Evolutionary conservation across 1,140 invertebrate genomes (phyloP), one percentile per base, ranked within the genome.

Genomic region (Rhizoglyphus robini): DNA sequence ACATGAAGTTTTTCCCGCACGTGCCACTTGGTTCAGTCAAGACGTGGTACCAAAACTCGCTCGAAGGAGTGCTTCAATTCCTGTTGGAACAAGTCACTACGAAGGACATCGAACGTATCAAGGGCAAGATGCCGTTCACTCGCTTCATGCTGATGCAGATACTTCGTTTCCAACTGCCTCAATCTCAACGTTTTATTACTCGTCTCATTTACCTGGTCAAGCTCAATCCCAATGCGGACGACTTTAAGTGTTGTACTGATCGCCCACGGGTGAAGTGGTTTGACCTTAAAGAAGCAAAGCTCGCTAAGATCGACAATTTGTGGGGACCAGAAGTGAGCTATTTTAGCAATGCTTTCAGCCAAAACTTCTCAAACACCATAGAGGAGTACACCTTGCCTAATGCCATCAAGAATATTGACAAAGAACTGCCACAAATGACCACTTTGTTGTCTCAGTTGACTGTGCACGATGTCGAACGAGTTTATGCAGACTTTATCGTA

Each of bases 401-500:
- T 25, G 66, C 63, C 15, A 32, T 67, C 2, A 25, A 29, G 13
- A 65, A 46, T 41, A n/a, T n/a, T n/a, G n/a, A 23, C 23, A 41
- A 11, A 11, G 36, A 18, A 41, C 8, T 18, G 29, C 23, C 48
- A n/a, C 48, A 27, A 51, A 23, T 27, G 15, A 51, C 23, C 48
- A 25, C 15, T 23, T 13, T 13, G 2, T 27, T 20, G 3, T 25
- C 48, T 11, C 30, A 58, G 25, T 36, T 65, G 32, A 20, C 32
- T 25, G 59, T 49, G 3, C 54, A 63, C 18, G 66, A 67, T 36
- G 46, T 67, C 31, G 27, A 41, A 27, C 18, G 51, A 25, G 31
- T 67, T n/a, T 67, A 64, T 60, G 23, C 57, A 3, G 67, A 68
- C 31, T 68, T 59, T 61, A 41, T 68, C 23, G 46, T 68, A 58